Evolutionary conservation across 53 echinoderm and acorn worm species (phyloP), one percentile per base, ranked within the genome.

Genomic region (Mesocentrotus franciscanus): DNA sequence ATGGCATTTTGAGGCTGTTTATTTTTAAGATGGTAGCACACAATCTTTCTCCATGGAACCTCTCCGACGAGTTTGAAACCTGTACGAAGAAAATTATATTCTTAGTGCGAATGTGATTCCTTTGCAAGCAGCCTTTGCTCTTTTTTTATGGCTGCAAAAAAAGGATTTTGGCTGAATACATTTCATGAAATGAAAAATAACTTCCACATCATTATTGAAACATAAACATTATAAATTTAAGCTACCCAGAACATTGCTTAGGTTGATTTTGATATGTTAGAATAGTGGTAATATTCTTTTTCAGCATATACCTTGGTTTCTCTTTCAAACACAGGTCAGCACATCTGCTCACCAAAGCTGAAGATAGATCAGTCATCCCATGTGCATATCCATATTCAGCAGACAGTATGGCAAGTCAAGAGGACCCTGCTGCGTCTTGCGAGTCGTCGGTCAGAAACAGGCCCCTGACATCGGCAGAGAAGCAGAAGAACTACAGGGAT

Each of bases 391-490:
- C 13, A 8, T 58, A 35, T 27, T 27, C 10, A 13, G 58, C 10
- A 8, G 27, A 4, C 14, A 87, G 10, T 29, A 87, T 87, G 87
- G 57, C 87, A 10, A 27, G 27, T 87, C 56, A 59, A 87, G 18
- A 56, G 58, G 56, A 87, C 10, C 27, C 58, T 59, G 4, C 12
- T 58, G 29, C 26, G 4, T 27, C 87, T 26, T 56, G 29, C 87
- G 10, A 87, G 56, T 5, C 22, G 57, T 57, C 87, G 3, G 57
- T 58, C 17, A 58, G 34, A 34, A 58, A 81, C 13, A 29, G 79
- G 34, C 93, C 93, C 57, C 29, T 81, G 33, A 93, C 93, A 10
- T 58, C 79, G 7, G 93, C 93, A 16, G 93, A 93, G 93, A 93
- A 81, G 66, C 78, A 79, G 83, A 56, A 61, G 66, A 93, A 93